Evolutionary conservation across 2,888 invertebrate genomes (phyloP).

Genomic region (Blomia tropicalis): DNA sequence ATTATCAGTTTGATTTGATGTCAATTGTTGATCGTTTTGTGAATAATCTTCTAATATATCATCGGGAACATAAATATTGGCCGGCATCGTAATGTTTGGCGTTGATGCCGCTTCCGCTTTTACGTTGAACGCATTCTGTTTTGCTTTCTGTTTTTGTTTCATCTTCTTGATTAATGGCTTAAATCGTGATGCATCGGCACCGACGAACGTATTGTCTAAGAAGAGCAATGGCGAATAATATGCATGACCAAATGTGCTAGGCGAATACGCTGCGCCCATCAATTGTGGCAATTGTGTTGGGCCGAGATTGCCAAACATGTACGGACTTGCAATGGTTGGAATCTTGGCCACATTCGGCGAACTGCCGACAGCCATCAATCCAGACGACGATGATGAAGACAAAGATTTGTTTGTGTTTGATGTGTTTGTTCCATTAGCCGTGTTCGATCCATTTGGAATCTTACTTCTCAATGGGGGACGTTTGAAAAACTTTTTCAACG

Average conservation of each 20-base stretch:
- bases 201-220: background rate
- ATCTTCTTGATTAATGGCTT: background rate
- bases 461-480: background rate
- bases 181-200: background rate
- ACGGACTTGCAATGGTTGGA: background rate
- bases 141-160: background rate
- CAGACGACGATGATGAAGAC: background rate
- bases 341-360: background rate
- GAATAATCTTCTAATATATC: background rate
- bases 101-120: background rate
- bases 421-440: background rate
- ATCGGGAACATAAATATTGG: conserved; percentile 5
- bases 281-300: background rate
- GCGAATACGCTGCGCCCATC: background rate
- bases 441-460: background rate
- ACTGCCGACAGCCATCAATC: conserved; percentile 3
- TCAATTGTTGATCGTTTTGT: background rate
- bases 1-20: background rate
- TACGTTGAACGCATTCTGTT: background rate
- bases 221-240: conserved; percentile 3
- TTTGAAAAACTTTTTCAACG: background rate
- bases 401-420: background rate
- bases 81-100: background rate
- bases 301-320: background rate
- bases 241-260: background rate